Conservation (phyloP, 1,140 invertebrate genomes). For the Alviniconcha marisindica region DNA sequence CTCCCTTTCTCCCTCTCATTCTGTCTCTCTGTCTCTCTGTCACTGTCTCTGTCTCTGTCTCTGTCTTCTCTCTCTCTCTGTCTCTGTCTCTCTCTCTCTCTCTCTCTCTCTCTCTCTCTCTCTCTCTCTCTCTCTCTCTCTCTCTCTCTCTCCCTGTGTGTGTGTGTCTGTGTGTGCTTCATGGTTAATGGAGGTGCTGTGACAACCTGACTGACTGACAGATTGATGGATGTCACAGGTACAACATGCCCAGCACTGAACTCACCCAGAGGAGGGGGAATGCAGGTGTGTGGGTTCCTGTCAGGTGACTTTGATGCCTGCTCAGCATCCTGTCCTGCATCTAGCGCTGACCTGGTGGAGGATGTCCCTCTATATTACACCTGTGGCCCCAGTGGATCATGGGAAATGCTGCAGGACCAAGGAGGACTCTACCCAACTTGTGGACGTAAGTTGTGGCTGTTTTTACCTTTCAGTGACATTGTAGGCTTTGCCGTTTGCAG, state of each 20-base stretch:
- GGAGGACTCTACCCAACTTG: constrained; percentile 61
- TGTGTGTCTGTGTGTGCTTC: too few species aligned
- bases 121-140: too few species aligned
- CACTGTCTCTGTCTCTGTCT: too few species aligned
- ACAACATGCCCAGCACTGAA: constrained; percentile 43
- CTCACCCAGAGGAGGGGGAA: constrained; percentile 49
- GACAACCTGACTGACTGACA: too few species aligned
- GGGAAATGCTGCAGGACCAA: constrained; percentile 39
- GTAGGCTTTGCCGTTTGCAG: constrained; percentile 27
- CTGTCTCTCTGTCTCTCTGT: too few species aligned
- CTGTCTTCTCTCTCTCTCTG: too few species aligned
- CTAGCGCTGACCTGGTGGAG: constrained; percentile 40
- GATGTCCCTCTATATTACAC: constrained; percentile 55
- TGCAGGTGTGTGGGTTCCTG: constrained; percentile 37
- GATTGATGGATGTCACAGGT: constrained; percentile 72
- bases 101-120: too few species aligned
- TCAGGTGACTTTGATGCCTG: constrained; percentile 44
- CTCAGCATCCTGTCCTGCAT: constrained; percentile 38
- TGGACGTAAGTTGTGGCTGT: constrained; percentile 66
- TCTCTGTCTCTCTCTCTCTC: too few species aligned
- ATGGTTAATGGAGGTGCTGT: too few species aligned
- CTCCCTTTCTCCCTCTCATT: too few species aligned
- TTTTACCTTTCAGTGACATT: too few species aligned
- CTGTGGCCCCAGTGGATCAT: constrained; percentile 64
- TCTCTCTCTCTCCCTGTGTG: too few species aligned